Conservation (phyloP, 2,113 vertebrate species). For the Callaeas wilsoni region DNA sequence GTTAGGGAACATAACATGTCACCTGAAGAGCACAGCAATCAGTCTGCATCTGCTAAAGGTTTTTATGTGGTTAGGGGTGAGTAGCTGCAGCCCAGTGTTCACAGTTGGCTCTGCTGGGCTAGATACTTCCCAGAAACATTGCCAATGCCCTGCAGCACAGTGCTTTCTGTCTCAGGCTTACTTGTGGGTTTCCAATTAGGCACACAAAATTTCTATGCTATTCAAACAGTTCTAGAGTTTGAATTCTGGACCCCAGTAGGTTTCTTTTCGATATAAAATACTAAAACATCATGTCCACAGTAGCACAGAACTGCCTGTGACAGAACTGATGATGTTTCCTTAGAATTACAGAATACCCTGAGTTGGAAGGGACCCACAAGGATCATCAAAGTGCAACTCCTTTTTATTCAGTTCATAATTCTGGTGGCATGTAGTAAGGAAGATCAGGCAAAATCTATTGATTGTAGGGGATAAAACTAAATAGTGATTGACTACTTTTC, state of each 20-base stretch:
- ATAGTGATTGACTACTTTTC: neutral
- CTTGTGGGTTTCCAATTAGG: neutral
- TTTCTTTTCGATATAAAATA: neutral
- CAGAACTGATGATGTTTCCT: neutral
- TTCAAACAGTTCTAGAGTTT: neutral
- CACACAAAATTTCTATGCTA: neutral
- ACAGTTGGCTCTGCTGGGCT: neutral
- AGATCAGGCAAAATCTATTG: neutral
- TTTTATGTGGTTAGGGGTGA: neutral
- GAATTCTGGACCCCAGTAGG: neutral
- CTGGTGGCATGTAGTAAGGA: neutral
- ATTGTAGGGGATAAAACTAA: neutral
- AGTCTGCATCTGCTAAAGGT: neutral
- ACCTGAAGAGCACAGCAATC: neutral
- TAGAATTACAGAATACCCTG: neutral
- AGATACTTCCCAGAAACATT: neutral
- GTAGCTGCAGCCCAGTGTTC: neutral
- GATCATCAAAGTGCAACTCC: neutral
- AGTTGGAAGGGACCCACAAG: neutral
- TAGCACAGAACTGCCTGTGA: neutral
- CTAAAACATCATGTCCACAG: neutral
- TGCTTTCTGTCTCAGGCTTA: neutral
- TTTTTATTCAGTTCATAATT: neutral
- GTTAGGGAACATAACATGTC: neutral
- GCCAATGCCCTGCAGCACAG: fast-evolving